Evolutionary conservation across 2,888 invertebrate species (phyloP).

Genomic region (Linyphia triangularis): DNA sequence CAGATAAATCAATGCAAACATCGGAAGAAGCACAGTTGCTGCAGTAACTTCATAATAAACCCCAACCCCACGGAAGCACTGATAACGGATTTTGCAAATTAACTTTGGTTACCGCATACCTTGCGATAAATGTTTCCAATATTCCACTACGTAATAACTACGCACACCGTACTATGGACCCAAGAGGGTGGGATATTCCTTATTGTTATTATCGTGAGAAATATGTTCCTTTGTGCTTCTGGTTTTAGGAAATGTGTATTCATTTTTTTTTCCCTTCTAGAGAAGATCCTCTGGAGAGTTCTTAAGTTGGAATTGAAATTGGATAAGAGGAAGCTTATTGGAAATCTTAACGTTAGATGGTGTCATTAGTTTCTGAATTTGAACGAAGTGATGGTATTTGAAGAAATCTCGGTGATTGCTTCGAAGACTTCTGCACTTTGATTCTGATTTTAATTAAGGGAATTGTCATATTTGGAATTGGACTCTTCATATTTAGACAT

Average conservation of each 20-base stretch:
- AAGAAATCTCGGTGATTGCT: background rate
- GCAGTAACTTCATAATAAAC: slow-evolving; percentile 62
- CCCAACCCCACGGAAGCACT: slow-evolving; percentile 6
- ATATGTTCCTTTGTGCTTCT: slow-evolving; percentile 3
- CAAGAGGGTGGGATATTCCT: slow-evolving; percentile 21
- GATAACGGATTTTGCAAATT: slow-evolving; percentile 74
- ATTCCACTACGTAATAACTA: slow-evolving; percentile 51
- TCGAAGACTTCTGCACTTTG: too few species aligned
- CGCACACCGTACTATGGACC: background rate
- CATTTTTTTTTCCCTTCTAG: background rate
- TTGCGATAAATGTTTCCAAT: slow-evolving; percentile 73
- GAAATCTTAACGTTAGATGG: background rate
- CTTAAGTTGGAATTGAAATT: background rate
- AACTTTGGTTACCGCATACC: slow-evolving; percentile 73
- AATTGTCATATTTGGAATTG: too few species aligned
- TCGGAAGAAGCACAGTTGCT: slow-evolving; percentile 5
- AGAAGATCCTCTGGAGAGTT: background rate
- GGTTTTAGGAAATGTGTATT: background rate
- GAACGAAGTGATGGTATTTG: too few species aligned
- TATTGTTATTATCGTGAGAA: slow-evolving; percentile 36
- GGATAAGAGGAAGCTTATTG: slow-evolving; percentile 3
- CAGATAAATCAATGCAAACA: slow-evolving; percentile 71
- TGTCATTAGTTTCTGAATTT: background rate
- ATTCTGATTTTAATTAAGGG: too few species aligned
- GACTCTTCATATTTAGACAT: too few species aligned